Evolutionary conservation across 2,888 invertebrate species (phyloP), one percentile per base, ranked within the genome.

Genomic region (Carpatolechia fugitivella): DNA sequence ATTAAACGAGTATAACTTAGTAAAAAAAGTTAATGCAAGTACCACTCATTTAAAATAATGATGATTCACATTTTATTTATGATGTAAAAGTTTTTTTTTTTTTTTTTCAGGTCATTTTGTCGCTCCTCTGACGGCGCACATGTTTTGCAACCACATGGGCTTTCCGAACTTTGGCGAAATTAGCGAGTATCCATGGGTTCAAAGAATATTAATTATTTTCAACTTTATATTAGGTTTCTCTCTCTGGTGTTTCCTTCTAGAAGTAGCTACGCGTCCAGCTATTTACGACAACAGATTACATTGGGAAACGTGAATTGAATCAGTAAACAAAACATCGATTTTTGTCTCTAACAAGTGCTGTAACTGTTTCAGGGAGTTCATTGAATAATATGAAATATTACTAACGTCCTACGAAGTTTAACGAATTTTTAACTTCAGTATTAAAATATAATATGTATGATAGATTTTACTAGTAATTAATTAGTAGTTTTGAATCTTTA

Each of bases 141-240:
- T 97, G 31, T 98, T 98, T 81, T 99, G 99, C 84, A 99, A 99
- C 82, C 96, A 97, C 82, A 98, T 99, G 97, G 98, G 98, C 6
- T 95, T 98, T 74, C 98, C 98, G 0, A 96, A 98, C 78, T 91
- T 98, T 61, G 90, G 91, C 2, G 97, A 87, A 60, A 77, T 91
- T 4, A 58, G 62, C 0, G 78, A 82, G 30, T 90, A 81, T 58
- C 83, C 83, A 3, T 72, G 78, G 0, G 31, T 76, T 4, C 92
- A 94, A 65, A 92, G 95, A 63, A 78, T 91, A 11, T 76, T 94
- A 20, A 91, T 96, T 1, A 87, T 93, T 24, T 79, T 84, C 41
- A 90, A 94, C 55, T 97, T 96, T 78, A 76, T 97, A 3, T 65
- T 93, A 5, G 98, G 98, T 7, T 91, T 98, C 3, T 73, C 93